These are phyloP conservation scores for Resseliella maxima DNA, from an alignment of 2,888 invertebrate genomes.

Conservation along the genomic window DNA sequence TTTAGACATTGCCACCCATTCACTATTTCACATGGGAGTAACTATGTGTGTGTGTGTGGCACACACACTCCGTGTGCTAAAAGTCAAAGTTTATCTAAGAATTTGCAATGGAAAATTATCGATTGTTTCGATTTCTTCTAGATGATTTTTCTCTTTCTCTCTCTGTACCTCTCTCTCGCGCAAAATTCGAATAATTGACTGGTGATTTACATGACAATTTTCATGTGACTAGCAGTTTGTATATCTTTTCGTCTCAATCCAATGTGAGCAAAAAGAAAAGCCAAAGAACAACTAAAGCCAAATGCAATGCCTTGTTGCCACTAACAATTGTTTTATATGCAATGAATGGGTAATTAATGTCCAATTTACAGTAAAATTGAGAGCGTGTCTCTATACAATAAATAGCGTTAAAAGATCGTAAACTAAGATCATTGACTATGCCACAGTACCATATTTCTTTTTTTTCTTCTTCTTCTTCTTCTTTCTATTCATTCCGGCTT, in stretches of 20 bases:
- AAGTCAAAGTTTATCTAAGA: conserved; percentile 53
- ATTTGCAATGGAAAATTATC: conserved; percentile 13
- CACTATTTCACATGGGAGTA: too few relatives aligned
- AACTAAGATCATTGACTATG: conserved; percentile 3
- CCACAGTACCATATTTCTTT: background rate
- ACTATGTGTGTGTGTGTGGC: conserved; percentile 24
- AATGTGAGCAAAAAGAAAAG: background rate
- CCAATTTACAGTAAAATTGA: conserved; percentile 47
- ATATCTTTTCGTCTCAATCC: background rate
- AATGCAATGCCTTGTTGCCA: background rate
- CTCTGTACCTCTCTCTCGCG: too few relatives aligned
- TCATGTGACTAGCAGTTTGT: background rate
- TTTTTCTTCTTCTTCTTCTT: too few relatives aligned
- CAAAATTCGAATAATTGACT: conserved; percentile 12
- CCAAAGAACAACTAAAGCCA: background rate
- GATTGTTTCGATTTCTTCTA: background rate
- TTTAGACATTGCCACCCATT: conserved; percentile 44
- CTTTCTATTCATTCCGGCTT: background rate
- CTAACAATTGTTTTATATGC: conserved; percentile 4
- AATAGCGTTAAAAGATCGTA: background rate
- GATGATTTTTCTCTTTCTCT: background rate
- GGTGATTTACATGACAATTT: conserved; percentile 54
- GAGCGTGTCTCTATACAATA: conserved; percentile 52
- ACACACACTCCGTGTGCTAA: background rate
- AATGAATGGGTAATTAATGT: conserved; percentile 54